phyloP scores from a whole-genome alignment of 1,140 invertebrate species.

The Drosophila azteca region DNA sequence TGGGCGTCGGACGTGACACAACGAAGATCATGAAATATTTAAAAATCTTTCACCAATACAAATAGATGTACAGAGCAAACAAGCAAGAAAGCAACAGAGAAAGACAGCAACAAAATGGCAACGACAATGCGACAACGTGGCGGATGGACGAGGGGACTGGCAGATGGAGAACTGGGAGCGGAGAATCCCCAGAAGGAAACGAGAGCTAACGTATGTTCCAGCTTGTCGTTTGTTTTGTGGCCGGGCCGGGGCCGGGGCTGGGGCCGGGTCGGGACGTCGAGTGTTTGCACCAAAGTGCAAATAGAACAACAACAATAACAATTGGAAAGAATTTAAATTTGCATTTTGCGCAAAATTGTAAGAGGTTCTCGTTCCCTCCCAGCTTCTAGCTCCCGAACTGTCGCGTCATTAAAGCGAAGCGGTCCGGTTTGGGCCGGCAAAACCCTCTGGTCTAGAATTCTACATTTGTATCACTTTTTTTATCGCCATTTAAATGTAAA shows the following conservation, averaged over 20 bases:
- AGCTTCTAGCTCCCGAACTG: conserved; percentile 3
- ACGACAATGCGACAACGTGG: conserved; percentile 41
- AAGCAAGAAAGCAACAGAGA: conserved; percentile 36
- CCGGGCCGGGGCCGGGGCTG: background rate
- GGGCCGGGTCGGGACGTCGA: conserved; percentile 54
- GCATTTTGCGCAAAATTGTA: conserved; percentile 73
- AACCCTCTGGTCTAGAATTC: conserved; percentile 64
- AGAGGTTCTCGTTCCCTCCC: conserved; percentile 11
- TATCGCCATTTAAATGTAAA: conserved; percentile 82
- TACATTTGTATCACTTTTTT: conserved; percentile 80
- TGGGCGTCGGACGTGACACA: background rate
- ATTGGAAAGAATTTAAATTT: conserved; percentile 83
- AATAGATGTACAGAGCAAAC: conserved; percentile 33
- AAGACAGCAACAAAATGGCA: conserved; percentile 55
- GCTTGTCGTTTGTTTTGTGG: conserved; percentile 47
- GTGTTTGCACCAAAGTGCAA: conserved; percentile 77
- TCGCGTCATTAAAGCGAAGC: conserved; percentile 71
- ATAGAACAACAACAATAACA: conserved; percentile 81
- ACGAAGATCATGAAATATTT: conserved; percentile 63
- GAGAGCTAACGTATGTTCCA: conserved; percentile 75
- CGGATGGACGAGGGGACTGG: conserved; percentile 1
- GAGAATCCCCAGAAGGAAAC: conserved; percentile 59
- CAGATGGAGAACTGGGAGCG: background rate
- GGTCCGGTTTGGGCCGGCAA: conserved; percentile 44
- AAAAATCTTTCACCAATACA: conserved; percentile 66